phyloP scores from a whole-genome alignment of 2,888 invertebrate species.

The Lingula anatina region DNA sequence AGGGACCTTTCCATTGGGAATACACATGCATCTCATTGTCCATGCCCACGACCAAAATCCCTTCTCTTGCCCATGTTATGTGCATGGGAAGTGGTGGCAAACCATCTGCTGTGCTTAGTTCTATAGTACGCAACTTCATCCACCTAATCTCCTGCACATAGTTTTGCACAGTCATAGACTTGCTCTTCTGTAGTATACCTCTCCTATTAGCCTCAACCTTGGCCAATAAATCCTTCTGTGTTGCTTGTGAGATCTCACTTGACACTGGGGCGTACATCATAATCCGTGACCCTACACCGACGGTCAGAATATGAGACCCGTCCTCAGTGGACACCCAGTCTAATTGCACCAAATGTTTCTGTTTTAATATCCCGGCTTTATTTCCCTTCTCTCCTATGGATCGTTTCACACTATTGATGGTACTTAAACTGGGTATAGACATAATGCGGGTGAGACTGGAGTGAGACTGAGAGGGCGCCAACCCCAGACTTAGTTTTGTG shows the following conservation, averaged over 20 bases:
- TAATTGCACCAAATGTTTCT: conserved; percentile 70
- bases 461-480: neutral
- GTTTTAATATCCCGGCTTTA: conserved; percentile 32
- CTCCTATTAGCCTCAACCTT: conserved; percentile 10
- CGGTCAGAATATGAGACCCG: conserved; percentile 94
- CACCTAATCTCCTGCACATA: conserved; percentile 88
- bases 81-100: conserved; percentile 96
- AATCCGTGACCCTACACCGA: conserved; percentile 75
- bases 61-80: conserved; percentile 97
- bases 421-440: conserved; percentile 44
- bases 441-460: conserved; percentile 25
- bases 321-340: conserved; percentile 99
- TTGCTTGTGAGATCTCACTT: conserved; percentile 89
- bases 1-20: conserved; percentile 74
- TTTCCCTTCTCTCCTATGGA: conserved; percentile 9
- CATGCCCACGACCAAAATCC: conserved; percentile 97
- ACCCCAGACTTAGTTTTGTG: neutral
- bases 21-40: conserved; percentile 99
- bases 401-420: conserved; percentile 29
- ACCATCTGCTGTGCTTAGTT: conserved; percentile 89
- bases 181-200: conserved; percentile 76
- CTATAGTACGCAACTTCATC: conserved; percentile 91
- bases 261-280: conserved; percentile 83
- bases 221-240: conserved; percentile 43
- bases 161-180: conserved; percentile 81